phyloP scores from a whole-genome alignment of 2,797 vertebrate genomes.

The Sebastes kiyomatsui region DNA sequence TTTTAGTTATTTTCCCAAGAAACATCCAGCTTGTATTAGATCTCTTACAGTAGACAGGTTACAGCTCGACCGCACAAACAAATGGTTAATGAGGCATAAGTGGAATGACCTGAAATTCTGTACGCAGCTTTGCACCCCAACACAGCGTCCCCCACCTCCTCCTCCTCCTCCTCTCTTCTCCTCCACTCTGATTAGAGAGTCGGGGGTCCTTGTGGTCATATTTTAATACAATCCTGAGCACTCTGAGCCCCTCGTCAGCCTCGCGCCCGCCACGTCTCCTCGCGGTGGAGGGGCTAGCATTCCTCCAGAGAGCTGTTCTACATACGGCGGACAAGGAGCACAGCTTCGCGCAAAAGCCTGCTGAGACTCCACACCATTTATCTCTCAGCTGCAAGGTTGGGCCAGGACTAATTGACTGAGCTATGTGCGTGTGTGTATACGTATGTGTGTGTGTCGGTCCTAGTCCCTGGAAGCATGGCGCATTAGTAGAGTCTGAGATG shows the following conservation, averaged over 20 bases:
- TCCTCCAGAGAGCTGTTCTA: conserved; percentile 80
- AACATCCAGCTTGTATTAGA: neutral
- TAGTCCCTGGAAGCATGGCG: conserved; percentile 66
- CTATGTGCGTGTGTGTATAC: conserved; percentile 16
- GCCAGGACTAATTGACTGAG: conserved; percentile 77
- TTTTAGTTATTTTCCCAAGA: neutral
- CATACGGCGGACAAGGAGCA: conserved; percentile 76
- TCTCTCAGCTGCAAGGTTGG: conserved; percentile 78
- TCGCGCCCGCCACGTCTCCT: conserved; percentile 40
- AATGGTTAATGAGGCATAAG: conserved; percentile 51
- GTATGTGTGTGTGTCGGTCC: conserved; percentile 37
- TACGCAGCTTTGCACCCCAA: conserved; percentile 10
- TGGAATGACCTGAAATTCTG: conserved; percentile 48
- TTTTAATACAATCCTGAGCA: conserved; percentile 61
- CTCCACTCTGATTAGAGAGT: conserved; percentile 53
- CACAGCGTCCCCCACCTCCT: conserved; percentile 1
- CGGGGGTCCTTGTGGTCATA: conserved; percentile 58
- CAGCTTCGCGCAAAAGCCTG: conserved; percentile 70
- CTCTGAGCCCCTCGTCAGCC: conserved; percentile 57
- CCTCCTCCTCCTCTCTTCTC: conserved; percentile 7
- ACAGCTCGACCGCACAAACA: conserved; percentile 27
- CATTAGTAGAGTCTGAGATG: conserved; percentile 72
- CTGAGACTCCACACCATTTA: conserved; percentile 80
- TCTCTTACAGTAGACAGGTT: conserved; percentile 36
- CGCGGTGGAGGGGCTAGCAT: conserved; percentile 54